Evolutionary conservation across 2,888 invertebrate genomes (phyloP).

Genomic region (Thumatha senex): DNA sequence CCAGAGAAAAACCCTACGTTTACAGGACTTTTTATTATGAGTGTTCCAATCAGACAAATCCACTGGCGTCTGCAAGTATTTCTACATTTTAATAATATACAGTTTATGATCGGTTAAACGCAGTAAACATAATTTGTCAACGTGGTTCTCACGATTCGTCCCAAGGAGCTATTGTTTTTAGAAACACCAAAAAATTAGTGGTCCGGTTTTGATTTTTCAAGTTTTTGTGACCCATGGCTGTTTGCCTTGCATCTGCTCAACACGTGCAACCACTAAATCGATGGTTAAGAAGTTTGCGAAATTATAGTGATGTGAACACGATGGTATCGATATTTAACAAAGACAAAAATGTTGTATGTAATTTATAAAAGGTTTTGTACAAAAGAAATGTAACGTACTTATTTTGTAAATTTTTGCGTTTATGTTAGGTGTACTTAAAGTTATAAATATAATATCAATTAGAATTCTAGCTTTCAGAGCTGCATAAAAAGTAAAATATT

Average conservation of each 20-base stretch:
- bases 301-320: conserved; percentile 45
- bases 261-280: conserved; percentile 70
- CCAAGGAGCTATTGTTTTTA: conserved; percentile 57
- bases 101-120: no score
- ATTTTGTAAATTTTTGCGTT: no score
- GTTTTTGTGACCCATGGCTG: conserved; percentile 52
- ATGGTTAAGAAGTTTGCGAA: conserved; percentile 67
- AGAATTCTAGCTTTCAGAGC: no score
- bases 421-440: no score
- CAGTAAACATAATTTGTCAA: conserved; percentile 7
- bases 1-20: no score
- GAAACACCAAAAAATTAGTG: conserved; percentile 50
- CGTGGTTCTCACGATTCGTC: conserved; percentile 26
- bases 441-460: no score
- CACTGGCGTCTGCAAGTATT: no score
- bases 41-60: no score
- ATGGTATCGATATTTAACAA: conserved; percentile 11
- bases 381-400: no score
- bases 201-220: conserved; percentile 49
- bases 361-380: neutral
- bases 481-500: no score
- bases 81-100: no score
- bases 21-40: no score
- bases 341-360: neutral
- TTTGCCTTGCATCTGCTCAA: conserved; percentile 65